Base-by-base conservation (phyloP, 2,113 vertebrate species). In the Electrona antarctica region DNA sequence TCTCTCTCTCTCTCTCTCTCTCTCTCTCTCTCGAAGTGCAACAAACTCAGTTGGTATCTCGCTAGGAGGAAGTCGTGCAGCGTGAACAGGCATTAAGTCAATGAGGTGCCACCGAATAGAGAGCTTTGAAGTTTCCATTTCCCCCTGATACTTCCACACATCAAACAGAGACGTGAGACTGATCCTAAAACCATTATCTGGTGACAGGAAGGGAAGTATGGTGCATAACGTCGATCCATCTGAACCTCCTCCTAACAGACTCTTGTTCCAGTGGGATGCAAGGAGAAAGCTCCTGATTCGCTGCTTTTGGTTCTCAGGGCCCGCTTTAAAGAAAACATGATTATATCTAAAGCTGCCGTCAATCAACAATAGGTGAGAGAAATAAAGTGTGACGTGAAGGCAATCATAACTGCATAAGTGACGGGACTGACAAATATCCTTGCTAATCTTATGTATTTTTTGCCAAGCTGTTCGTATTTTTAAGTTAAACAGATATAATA, bases 101-200 rank as follows among this genome's bases (percentile, higher is more conserved):
- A 69, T 72, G 68, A 89, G 71, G 83, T 82, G 87, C 80, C 76
- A 82, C 78, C 68, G 71, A 86, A 87, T 89, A 81, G 88, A 73
- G 68, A 70, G 66, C 90, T 93, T 93, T 92, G 90, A 93, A 89
- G 91, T 91, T 91, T 86, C 87, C 89, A 91, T 93, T 91, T 90
- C 79, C 58, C 72, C 71, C 52, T 69, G 74, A 87, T 87, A 73
- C 74, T 77, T 70, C 52, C 46, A 59, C 33, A 92, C 91, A 91
- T 93, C 92, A 93, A 93, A 91, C 82, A 75, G 77, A 80, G 78
- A 72, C 70, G 60, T 57, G 64, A 67, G 76, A 67, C 82, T 84
- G 76, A 86, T 88, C 83, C 86, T 77, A 78, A 82, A 87, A 85
- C 87, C 75, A 85, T 93, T 91, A 92, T 88, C 70, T 85, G 71